Evolutionary conservation across 2,113 vertebrate species (phyloP).

Genomic region (Nannospalax galili): DNA sequence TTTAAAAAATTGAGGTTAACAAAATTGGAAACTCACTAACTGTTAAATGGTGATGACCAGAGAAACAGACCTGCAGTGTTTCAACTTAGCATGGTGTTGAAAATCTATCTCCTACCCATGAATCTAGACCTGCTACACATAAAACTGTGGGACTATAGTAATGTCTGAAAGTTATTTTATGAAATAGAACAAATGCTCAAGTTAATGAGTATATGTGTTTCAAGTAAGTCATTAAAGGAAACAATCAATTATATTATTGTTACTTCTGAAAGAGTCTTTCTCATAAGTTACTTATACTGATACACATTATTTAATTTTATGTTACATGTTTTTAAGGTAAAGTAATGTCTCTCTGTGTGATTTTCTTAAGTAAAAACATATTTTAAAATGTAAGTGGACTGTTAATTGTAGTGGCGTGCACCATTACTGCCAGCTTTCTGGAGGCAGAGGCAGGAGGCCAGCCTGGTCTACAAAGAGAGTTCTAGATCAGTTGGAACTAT

Average conservation of each 20-base stretch:
- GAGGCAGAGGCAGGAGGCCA: too few relatives aligned
- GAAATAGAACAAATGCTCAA: background rate
- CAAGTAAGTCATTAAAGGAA: slow-evolving; percentile 29
- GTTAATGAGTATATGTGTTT: background rate
- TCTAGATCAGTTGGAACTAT: too few relatives aligned
- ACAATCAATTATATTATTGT: background rate
- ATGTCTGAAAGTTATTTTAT: background rate
- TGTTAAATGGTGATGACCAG: slow-evolving; percentile 61
- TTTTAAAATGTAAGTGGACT: too few relatives aligned
- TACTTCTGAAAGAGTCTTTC: background rate
- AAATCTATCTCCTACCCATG: slow-evolving; percentile 42
- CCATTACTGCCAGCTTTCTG: too few relatives aligned
- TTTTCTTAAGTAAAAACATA: background rate
- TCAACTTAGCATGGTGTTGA: slow-evolving; percentile 59
- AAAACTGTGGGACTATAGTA: background rate
- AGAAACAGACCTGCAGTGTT: slow-evolving; percentile 60
- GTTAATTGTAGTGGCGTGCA: too few relatives aligned
- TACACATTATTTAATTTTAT: background rate
- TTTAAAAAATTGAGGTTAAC: slow-evolving; percentile 45
- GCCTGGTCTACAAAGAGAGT: too few relatives aligned
- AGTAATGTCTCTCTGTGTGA: background rate
- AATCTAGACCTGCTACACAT: slow-evolving; percentile 13
- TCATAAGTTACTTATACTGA: background rate
- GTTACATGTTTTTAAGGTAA: background rate
- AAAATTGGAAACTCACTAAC: slow-evolving; percentile 67